Percentiles rank a stretch among this genome's conserved stretches.
These are phyloP conservation scores for Zelostemma sp. DNA, from an alignment of 1,140 invertebrate species.

Conservation along the genomic window DNA sequence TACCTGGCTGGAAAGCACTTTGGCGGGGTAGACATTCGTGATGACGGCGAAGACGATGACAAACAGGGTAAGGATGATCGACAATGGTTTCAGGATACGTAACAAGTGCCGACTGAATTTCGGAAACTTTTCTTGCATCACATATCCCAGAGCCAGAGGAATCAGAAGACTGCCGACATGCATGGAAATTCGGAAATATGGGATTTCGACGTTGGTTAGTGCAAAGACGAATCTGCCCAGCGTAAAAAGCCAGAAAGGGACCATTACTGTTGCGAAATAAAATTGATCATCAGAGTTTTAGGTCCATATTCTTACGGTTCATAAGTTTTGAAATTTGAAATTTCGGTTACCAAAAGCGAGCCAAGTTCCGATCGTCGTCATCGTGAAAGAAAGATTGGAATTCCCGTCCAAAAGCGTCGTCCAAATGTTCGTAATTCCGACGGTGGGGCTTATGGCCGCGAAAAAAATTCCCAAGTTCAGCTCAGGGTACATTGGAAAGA, in stretches of 20 bases:
- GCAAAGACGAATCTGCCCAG: conserved; percentile 87
- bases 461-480: no score
- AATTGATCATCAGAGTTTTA: no score
- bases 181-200: conserved; percentile 83
- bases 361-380: no score
- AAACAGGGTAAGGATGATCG: conserved; percentile 85
- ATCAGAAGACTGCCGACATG: conserved; percentile 84
- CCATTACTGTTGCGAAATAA: conserved; percentile 78
- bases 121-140: conserved; percentile 79
- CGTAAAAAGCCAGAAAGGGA: conserved; percentile 96
- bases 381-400: no score
- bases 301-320: no score
- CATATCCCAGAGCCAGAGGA: conserved; percentile 84
- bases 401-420: no score
- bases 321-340: conserved; percentile 10
- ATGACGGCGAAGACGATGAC: conserved; percentile 92
- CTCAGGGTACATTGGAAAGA: no score
- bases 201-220: conserved; percentile 79
- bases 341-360: no score
- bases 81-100: conserved; percentile 88
- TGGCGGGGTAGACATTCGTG: conserved; percentile 92
- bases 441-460: no score
- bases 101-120: conserved; percentile 79
- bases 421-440: no score
- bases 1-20: conserved; percentile 89